These are phyloP conservation scores for Drosophila pruinosa DNA, from an alignment of 1,140 invertebrate species.

Conservation along the genomic window DNA sequence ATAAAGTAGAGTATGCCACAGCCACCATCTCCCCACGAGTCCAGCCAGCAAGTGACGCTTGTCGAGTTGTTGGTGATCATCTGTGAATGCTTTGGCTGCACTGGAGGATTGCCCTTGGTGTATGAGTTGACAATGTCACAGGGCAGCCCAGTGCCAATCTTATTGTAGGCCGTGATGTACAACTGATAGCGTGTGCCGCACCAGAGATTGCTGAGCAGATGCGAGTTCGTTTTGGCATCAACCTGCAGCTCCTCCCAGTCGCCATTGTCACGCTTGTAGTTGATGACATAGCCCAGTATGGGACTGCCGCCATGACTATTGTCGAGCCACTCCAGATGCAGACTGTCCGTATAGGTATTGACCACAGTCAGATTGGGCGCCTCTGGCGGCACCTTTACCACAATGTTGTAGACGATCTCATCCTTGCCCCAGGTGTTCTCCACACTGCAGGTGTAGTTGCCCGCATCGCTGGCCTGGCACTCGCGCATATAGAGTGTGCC, in stretches of 20 bases:
- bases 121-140: conserved; percentile 93
- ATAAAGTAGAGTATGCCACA: conserved; percentile 95
- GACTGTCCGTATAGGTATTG: conserved; percentile 88
- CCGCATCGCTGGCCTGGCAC: conserved; percentile 89
- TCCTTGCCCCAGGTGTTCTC: conserved; percentile 93
- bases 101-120: conserved; percentile 91
- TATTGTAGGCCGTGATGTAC: conserved; percentile 94
- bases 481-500: conserved; percentile 90
- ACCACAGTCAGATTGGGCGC: conserved; percentile 87
- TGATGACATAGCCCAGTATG: conserved; percentile 91
- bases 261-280: conserved; percentile 93
- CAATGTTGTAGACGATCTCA: conserved; percentile 90
- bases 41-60: conserved; percentile 93
- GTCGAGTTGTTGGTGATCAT: conserved; percentile 94
- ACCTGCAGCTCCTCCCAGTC: conserved; percentile 94
- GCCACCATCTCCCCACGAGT: conserved; percentile 94
- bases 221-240: conserved; percentile 89
- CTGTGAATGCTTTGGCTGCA: conserved; percentile 91
- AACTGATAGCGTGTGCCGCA: conserved; percentile 94
- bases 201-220: conserved; percentile 91
- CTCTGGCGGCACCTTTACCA: conserved; percentile 88
- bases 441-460: conserved; percentile 94
- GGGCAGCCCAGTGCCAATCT: conserved; percentile 93
- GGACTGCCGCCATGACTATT: conserved; percentile 88
- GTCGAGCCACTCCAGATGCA: conserved; percentile 88